Evolutionary conservation across 2,797 vertebrate species (phyloP), one percentile per base, ranked within the genome.

Genomic region (Anas acuta): DNA sequence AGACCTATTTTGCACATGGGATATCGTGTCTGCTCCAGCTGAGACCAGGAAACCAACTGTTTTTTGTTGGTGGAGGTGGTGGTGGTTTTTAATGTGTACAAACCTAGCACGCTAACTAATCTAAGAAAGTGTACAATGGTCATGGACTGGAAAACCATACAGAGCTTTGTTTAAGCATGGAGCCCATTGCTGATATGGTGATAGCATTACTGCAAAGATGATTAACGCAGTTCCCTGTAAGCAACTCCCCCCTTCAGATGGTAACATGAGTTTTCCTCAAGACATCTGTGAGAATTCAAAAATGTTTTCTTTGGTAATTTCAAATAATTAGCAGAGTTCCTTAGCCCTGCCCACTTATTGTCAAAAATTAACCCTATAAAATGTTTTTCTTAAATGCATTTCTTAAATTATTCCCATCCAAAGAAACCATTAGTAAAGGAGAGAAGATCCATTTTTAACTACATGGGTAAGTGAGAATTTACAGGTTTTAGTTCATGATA

Each of bases 1-100:
- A 53, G 51, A 53, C 26, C 57, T 0, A 1, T 17, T 47, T 84
- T 73, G 28, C 11, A 58, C 13, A n/a, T 0, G 0, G 18, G 23
- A 25, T 85, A n/a, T 39, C 4, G 0, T 79, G 39, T 51, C 65
- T 92, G 23, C 65, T 47, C 13, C 57, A 53, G 61, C 39, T 85
- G 56, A 56, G 69, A 67, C 33, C 57, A 83, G 73, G 69, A 88
- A 87, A 67, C 4, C 19, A 53, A 17, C 8, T 39, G 39, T 0
- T 13, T 79, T 66, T 41, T 67, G 4, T 25, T 71, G 23, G 28
- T 41, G 58, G 23, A 77, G 25, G 13, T 58, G 22, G 7, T 67
- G n/a, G 35, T 84, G 22, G 6, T 67, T 89, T 83, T 83, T 25
- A 54, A 71, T 32, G 19, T n/a, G 21, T 80, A 45, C 35, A 71